These are phyloP conservation scores for Metridium senile DNA, from an alignment of 92 coral and sea anemone species.

Conservation along the genomic window DNA sequence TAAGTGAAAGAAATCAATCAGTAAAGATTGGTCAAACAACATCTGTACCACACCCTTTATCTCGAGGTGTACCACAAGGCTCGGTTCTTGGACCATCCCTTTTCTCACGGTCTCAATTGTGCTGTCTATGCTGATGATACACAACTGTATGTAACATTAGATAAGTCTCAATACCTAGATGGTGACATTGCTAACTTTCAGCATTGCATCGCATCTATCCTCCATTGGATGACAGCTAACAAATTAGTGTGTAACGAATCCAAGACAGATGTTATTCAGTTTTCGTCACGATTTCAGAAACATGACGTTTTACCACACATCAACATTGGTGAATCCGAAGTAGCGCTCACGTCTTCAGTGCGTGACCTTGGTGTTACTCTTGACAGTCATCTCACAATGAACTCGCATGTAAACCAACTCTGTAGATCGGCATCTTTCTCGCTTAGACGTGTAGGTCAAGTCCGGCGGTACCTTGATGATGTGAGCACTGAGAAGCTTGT, in stretches of 20 bases:
- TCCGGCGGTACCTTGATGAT: constrained; percentile 11
- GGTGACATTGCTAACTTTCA: constrained; percentile 9
- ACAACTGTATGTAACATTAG: constrained; percentile 13
- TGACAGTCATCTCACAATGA: constrained; percentile 10
- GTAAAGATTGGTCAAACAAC: constrained; percentile 16
- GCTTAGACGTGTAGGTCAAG: not conserved
- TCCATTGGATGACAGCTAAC: constrained; percentile 28
- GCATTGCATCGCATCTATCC: constrained; percentile 6
- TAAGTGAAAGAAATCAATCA: constrained; percentile 13
- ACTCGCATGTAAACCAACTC: constrained; percentile 11
- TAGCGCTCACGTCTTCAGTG: constrained; percentile 9
- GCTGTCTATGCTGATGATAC: constrained; percentile 36
- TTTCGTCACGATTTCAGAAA: not conserved
- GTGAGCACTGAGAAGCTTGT: constrained; percentile 5
- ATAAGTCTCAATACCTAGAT: not conserved
- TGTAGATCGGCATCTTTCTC: constrained; percentile 30
- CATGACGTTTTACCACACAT: constrained; percentile 12
- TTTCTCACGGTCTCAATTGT: constrained; percentile 27
- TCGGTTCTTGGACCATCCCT: constrained; percentile 31
- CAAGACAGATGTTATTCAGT: constrained; percentile 16
- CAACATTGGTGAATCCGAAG: constrained; percentile 5
- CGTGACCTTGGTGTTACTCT: constrained; percentile 22
- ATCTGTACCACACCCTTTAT: not conserved
- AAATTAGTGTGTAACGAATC: constrained; percentile 21
- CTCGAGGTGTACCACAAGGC: constrained; percentile 15